Base-by-base conservation (phyloP, 2,888 invertebrate species). In the Apoderus coryli region DNA sequence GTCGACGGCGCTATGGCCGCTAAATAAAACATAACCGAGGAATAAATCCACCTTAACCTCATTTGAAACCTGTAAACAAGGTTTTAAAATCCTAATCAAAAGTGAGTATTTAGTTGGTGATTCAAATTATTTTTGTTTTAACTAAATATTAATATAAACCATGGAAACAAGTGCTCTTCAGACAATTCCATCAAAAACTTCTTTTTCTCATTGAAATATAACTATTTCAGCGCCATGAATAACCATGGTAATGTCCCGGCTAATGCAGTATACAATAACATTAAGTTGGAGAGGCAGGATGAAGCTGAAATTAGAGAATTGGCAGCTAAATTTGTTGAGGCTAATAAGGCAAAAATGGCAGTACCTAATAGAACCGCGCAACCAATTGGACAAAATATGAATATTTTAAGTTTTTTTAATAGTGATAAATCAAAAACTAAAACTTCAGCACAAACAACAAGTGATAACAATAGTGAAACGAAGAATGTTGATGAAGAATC, bases 261-360 rank as follows among this genome's bases (percentile, higher is more conserved):
- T 22, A 34, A 29, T 27, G 29, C 31, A 6, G 16, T 32, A 16
- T 34, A 27, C 15, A 39, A 25, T 19, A 34, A 16, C 31, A 71
- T 79, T 40, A 79, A 79, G 57, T 70, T 74, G 44, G 80, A 80
- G 60, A 65, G 72, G 56, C 75, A 75, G 40, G 84, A 86, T 65
- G 86, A 86, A 57, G 80, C 81, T 44, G 86, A 88, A 64, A 86
- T 86, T 52, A 67, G 74, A 50, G 84, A 80, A 59, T 54, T 86
- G 63, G 86, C 86, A 43, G 79, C 80, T 48, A 82, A 84, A 61
- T 77, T 88, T 74, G 72, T 77, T 59, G 84, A 85, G 61, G 50
- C 50, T 26, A 51, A 49, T 36, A 52, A 48, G 19, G 63, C 59
- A 38, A 67, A 65, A 47, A 67, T 60, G 48, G 64, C 64, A 41